Percentiles rank a stretch among this genome's conserved stretches.
Evolutionary conservation across 2,113 vertebrate genomes (phyloP).

Genomic region (Castor canadensis): DNA sequence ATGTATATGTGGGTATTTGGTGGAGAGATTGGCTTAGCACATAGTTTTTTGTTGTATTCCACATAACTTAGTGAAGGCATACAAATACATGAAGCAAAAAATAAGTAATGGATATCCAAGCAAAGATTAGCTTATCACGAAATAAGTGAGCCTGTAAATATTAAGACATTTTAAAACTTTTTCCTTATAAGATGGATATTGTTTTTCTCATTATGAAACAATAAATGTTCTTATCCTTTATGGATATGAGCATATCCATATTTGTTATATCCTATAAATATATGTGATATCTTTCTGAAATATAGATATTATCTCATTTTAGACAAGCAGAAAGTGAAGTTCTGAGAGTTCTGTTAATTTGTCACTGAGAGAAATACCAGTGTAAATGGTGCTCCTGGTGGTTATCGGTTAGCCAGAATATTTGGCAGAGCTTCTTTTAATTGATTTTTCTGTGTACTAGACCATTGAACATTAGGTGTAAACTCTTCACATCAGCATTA

Average conservation of each 20-base stretch:
- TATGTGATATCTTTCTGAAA: neutral
- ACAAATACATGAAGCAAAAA: conserved; percentile 16
- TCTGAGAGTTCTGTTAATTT: conserved; percentile 16
- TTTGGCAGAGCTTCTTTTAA: neutral
- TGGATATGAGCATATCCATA: too few relatives aligned
- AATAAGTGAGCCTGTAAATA: neutral
- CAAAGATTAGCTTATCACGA: neutral
- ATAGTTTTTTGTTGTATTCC: conserved; percentile 1
- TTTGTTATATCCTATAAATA: neutral
- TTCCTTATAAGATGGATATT: neutral
- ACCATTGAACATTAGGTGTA: neutral
- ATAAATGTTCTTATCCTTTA: neutral
- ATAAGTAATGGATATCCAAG: neutral
- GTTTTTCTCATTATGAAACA: neutral
- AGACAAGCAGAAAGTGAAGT: conserved; percentile 2
- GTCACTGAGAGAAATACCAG: neutral
- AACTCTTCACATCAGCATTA: neutral
- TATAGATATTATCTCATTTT: neutral
- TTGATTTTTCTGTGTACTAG: conserved; percentile 53
- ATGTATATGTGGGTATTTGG: neutral
- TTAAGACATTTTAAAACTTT: neutral
- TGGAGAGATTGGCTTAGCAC: neutral
- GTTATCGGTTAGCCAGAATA: conserved; percentile 9
- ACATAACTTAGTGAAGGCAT: neutral
- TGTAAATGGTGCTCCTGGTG: neutral